Percentiles rank a stretch among this genome's conserved stretches.
These are phyloP conservation scores for Xyrauchen texanus DNA, from an alignment of 2,113 vertebrate genomes.

Conservation along the genomic window DNA sequence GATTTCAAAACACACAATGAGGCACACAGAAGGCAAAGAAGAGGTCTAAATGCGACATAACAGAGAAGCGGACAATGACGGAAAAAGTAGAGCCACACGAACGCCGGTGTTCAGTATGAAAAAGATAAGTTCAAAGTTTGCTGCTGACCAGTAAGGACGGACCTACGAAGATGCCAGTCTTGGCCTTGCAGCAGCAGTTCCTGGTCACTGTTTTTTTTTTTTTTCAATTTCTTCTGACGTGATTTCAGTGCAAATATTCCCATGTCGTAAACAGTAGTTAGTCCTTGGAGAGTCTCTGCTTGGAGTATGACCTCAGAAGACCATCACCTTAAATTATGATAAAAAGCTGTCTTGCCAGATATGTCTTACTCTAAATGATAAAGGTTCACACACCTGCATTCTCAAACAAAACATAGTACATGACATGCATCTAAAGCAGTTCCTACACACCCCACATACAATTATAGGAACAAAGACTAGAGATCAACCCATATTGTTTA, in stretches of 20 bases:
- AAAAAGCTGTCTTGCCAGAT: constrained; percentile 23
- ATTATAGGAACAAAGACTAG: constrained; percentile 56
- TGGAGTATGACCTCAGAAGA: constrained; percentile 18
- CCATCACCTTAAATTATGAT: not conserved
- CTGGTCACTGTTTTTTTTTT: not conserved
- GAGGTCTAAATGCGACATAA: constrained; percentile 62
- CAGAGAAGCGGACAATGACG: constrained; percentile 25
- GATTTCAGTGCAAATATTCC: constrained; percentile 47
- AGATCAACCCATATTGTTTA: no score
- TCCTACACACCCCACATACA: constrained; percentile 34
- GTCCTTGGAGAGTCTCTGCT: constrained; percentile 37
- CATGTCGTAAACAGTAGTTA: constrained; percentile 16
- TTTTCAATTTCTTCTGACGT: not conserved
- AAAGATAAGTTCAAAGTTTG: not conserved
- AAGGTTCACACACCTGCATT: constrained; percentile 58
- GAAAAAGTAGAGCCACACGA: constrained; percentile 53
- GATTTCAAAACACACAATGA: constrained; percentile 78
- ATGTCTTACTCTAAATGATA: constrained; percentile 38
- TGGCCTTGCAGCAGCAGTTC: constrained; percentile 28
- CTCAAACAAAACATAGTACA: constrained; percentile 66
- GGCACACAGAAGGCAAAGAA: constrained; percentile 80
- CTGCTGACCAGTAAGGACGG: constrained; percentile 21
- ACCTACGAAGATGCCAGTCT: constrained; percentile 8
- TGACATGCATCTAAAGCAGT: constrained; percentile 75
- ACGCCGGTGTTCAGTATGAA: constrained; percentile 26